These are phyloP conservation scores for Idaea aversata DNA, from an alignment of 2,888 invertebrate genomes.

Conservation along the genomic window DNA sequence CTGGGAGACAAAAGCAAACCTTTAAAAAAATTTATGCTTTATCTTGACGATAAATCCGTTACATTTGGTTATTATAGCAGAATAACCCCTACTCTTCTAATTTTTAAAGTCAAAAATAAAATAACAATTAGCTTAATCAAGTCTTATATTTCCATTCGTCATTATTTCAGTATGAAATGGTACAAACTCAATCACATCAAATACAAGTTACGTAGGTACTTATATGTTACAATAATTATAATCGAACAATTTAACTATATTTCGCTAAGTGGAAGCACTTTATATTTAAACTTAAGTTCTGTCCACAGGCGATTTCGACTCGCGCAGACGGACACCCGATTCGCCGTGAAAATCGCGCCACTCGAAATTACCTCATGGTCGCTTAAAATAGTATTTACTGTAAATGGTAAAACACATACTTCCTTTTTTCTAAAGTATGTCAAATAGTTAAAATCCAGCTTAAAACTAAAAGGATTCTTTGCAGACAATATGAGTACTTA, in stretches of 20 bases:
- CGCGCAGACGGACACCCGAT: not conserved
- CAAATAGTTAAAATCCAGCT: not conserved
- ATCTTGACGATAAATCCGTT: too few relatives aligned
- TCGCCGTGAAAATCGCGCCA: too few relatives aligned
- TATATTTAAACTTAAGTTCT: not conserved
- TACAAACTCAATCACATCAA: constrained; percentile 17
- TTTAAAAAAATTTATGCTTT: too few relatives aligned
- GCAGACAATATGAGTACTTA: not conserved
- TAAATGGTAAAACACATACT: too few relatives aligned
- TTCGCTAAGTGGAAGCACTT: not conserved
- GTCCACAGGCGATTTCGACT: not conserved
- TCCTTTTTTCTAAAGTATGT: too few relatives aligned
- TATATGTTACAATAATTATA: not conserved
- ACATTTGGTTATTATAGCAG: too few relatives aligned
- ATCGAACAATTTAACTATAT: constrained; percentile 5
- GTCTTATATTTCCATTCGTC: constrained; percentile 10
- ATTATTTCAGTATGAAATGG: constrained; percentile 18
- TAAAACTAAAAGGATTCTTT: not conserved
- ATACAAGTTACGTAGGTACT: not conserved
- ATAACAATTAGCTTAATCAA: constrained; percentile 7
- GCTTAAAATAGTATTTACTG: too few relatives aligned
- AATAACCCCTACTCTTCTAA: too few relatives aligned
- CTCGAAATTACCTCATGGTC: too few relatives aligned
- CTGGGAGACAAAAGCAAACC: too few relatives aligned
- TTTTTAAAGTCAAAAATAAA: not conserved